Percentiles rank a stretch among this genome's conserved stretches.
phyloP scores from a whole-genome alignment of 2,888 invertebrate genomes.

The Blastobasis adustella region DNA sequence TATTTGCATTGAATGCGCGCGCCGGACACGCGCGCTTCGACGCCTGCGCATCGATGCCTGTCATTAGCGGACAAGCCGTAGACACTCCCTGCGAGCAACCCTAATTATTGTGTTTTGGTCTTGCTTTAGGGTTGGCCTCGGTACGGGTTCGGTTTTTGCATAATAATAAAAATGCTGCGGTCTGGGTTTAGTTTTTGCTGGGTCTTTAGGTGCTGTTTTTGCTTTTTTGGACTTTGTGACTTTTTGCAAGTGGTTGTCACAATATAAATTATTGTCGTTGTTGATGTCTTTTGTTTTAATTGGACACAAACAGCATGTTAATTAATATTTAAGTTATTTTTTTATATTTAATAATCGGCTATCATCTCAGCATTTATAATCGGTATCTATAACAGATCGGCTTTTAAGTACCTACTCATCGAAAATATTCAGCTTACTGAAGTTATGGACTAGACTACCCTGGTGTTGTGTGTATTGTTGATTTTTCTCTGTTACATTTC shows the following conservation, averaged over 20 bases:
- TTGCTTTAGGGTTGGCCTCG: slow-evolving; percentile 22
- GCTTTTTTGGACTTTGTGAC: slow-evolving; percentile 16
- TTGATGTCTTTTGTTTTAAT: too few relatives aligned
- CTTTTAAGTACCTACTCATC: too few relatives aligned
- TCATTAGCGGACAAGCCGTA: slow-evolving; percentile 63
- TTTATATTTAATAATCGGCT: too few relatives aligned
- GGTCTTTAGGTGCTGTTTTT: slow-evolving; percentile 24
- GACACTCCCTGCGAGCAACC: slow-evolving; percentile 50
- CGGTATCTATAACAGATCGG: too few relatives aligned
- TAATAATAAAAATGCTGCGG: slow-evolving; percentile 14
- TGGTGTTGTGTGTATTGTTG: too few relatives aligned
- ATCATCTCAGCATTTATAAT: too few relatives aligned
- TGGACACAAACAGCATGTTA: too few relatives aligned
- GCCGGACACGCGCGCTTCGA: slow-evolving; percentile 49
- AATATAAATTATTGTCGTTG: background rate
- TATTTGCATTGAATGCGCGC: slow-evolving; percentile 70
- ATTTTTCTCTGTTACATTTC: too few relatives aligned
- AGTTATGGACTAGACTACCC: too few relatives aligned
- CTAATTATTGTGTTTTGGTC: slow-evolving; percentile 61
- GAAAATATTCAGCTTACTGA: too few relatives aligned
- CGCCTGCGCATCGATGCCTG: slow-evolving; percentile 32
- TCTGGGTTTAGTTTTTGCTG: slow-evolving; percentile 23
- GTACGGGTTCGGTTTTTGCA: slow-evolving; percentile 16
- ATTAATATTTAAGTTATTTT: too few relatives aligned
- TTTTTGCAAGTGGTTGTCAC: background rate